These are phyloP conservation scores for Oreocharis arfaki DNA, from an alignment of 2,113 vertebrate species.

Conservation along the genomic window DNA sequence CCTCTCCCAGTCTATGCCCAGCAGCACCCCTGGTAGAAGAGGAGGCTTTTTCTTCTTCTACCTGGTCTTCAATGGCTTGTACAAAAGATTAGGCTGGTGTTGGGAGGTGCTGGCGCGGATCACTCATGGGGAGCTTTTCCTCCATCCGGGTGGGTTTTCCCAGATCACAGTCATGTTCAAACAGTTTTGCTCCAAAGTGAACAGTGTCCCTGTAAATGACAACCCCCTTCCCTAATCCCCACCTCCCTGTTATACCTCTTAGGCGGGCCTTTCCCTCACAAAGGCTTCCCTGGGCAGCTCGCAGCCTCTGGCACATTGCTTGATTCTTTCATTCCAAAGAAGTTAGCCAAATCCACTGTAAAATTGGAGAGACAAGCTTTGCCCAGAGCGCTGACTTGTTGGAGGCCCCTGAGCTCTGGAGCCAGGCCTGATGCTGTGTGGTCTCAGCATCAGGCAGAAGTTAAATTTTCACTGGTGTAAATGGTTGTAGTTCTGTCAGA, in stretches of 20 bases:
- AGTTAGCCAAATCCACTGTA: background rate
- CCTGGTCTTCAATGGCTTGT: background rate
- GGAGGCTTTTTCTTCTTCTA: background rate
- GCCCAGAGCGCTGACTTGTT: background rate
- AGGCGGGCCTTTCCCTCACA: background rate
- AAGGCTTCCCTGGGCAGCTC: background rate
- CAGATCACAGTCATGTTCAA: background rate
- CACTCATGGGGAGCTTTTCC: background rate
- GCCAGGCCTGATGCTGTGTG: background rate
- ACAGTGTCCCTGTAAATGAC: slow-evolving; percentile 56
- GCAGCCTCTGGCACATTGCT: background rate
- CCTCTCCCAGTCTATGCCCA: background rate
- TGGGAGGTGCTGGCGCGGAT: background rate
- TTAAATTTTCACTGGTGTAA: background rate
- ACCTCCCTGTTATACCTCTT: background rate
- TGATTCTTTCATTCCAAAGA: background rate
- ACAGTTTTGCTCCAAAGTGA: slow-evolving; percentile 39
- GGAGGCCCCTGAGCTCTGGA: background rate
- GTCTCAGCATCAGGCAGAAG: background rate
- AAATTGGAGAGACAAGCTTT: background rate
- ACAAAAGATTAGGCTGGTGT: background rate
- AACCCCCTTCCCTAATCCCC: background rate
- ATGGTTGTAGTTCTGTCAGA: background rate
- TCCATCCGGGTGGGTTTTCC: background rate
- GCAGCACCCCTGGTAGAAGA: background rate